A percentile compares a stretch with the other conserved stretches of the same genome.
These are phyloP conservation scores for Sarcophaga carnaria DNA, from an alignment of 2,888 invertebrate genomes.

Conservation along the genomic window DNA sequence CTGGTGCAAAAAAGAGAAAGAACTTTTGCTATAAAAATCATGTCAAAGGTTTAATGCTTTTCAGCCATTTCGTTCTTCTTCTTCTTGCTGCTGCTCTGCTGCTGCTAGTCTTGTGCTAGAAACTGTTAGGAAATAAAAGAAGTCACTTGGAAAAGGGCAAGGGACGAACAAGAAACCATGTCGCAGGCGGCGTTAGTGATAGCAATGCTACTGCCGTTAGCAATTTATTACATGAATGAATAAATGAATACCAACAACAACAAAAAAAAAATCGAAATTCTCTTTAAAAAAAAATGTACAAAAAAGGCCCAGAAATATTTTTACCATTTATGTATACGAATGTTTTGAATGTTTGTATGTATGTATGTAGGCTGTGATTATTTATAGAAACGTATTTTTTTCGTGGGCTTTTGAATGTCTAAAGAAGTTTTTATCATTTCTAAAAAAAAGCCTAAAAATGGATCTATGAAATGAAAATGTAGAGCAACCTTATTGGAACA, in stretches of 20 bases:
- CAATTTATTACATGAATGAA: constrained; percentile 64
- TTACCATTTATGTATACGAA: not conserved
- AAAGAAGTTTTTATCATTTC: constrained; percentile 57
- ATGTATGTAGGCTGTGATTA: constrained; percentile 44
- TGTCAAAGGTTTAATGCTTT: constrained; percentile 61
- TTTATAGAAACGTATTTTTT: not conserved
- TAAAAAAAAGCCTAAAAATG: constrained; percentile 9
- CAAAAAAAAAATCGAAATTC: not conserved
- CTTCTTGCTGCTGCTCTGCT: not conserved
- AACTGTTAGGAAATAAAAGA: constrained; percentile 9
- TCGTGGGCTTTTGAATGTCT: constrained; percentile 35
- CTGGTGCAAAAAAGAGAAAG: not conserved
- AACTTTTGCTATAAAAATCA: constrained; percentile 36
- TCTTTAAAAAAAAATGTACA: constrained; percentile 14
- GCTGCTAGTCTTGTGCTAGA: not conserved
- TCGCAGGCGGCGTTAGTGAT: constrained; percentile 31
- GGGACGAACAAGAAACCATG: not conserved
- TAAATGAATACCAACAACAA: constrained; percentile 2
- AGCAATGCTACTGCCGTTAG: constrained; percentile 39
- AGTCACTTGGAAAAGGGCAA: not conserved
- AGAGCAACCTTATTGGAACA: constrained; percentile 18
- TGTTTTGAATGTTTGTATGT: not conserved
- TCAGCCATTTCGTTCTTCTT: not conserved
- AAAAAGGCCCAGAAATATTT: not conserved
- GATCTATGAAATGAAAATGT: constrained; percentile 46